Conservation (phyloP, 1,140 invertebrate species). For the Plutomurus gul region DNA sequence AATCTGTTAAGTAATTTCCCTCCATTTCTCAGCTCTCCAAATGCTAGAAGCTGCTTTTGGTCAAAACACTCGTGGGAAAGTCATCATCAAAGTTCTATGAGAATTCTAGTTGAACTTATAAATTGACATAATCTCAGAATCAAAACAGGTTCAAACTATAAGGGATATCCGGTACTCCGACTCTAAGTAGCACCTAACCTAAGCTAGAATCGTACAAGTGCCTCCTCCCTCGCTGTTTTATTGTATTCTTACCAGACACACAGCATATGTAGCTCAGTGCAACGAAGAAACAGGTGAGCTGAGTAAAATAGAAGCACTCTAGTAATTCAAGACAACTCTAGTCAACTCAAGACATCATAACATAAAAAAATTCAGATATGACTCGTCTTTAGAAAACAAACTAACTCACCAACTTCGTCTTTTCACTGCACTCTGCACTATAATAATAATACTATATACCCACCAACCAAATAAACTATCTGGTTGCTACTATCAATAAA, state of each 20-base stretch:
- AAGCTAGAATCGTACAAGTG: background rate
- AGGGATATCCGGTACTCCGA: conserved; percentile 49
- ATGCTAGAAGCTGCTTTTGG: conserved; percentile 36
- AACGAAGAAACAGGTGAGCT: conserved; percentile 16
- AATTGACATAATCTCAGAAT: conserved; percentile 48
- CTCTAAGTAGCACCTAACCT: conserved; percentile 35
- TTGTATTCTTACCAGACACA: background rate
- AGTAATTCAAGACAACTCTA: too few relatives aligned
- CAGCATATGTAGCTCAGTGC: background rate
- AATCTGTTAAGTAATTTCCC: background rate
- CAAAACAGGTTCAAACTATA: conserved; percentile 48
- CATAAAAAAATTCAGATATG: background rate
- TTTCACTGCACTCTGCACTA: background rate
- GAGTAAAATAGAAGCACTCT: background rate
- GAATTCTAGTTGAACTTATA: conserved; percentile 33
- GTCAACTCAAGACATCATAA: background rate
- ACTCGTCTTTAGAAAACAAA: conserved; percentile 6
- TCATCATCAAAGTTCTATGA: conserved; percentile 42
- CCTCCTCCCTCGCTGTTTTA: conserved; percentile 2
- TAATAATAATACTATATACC: background rate
- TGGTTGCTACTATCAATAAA: too few relatives aligned
- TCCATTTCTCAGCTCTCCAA: conserved; percentile 18
- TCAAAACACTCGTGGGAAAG: conserved; percentile 51
- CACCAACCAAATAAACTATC: background rate
- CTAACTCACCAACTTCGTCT: background rate